Percentiles rank a stretch among this genome's conserved stretches.
Evolutionary conservation across 2,888 invertebrate genomes (phyloP).

Genomic region (Protodeltote pygarga): DNA sequence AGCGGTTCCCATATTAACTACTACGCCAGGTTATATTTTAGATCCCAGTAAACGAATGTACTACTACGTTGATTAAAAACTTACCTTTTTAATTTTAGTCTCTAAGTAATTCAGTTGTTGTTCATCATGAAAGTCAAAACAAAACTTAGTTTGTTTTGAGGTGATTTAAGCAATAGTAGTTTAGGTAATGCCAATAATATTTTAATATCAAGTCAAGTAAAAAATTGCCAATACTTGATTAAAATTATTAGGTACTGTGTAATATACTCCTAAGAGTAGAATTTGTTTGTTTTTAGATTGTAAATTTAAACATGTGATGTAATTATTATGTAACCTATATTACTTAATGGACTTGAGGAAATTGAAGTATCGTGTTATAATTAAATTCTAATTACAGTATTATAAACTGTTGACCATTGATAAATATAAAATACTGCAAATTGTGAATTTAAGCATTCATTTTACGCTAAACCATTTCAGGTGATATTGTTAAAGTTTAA

Average conservation of each 20-base stretch:
- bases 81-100: conserved; percentile 18
- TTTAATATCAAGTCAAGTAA: too few relatives aligned
- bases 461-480: conserved; percentile 8
- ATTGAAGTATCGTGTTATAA: conserved; percentile 17
- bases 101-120: conserved; percentile 6
- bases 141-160: too few relatives aligned
- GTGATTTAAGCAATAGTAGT: conserved; percentile 7
- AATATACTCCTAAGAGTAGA: too few relatives aligned
- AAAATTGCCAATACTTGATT: too few relatives aligned
- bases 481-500: too few relatives aligned
- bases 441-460: too few relatives aligned
- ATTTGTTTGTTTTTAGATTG: neutral
- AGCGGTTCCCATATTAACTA: conserved; percentile 73
- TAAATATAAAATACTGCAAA: too few relatives aligned
- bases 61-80: conserved; percentile 82
- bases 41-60: conserved; percentile 85
- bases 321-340: conserved; percentile 25
- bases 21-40: conserved; percentile 75
- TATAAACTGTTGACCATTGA: conserved; percentile 11
- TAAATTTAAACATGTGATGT: conserved; percentile 6
- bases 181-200: too few relatives aligned
- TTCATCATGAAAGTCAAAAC: too few relatives aligned
- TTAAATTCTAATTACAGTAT: conserved; percentile 15
- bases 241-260: too few relatives aligned
- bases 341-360: conserved; percentile 4